phyloP scores from a whole-genome alignment of 2,113 vertebrate genomes.

The Leiothrix lutea region DNA sequence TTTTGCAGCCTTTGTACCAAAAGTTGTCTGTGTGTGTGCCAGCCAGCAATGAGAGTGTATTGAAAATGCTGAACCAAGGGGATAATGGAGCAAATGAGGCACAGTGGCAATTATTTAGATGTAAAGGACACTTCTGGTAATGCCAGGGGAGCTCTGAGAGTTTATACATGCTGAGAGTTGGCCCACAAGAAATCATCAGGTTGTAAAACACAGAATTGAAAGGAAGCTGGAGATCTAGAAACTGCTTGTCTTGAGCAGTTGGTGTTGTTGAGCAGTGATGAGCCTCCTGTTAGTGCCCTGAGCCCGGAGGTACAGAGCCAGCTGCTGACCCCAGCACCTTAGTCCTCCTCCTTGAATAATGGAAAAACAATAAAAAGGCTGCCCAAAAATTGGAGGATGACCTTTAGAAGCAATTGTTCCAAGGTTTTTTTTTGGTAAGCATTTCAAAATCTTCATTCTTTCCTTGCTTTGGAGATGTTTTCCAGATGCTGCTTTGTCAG shows the following conservation, averaged over 20 bases:
- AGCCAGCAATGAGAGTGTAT: neutral
- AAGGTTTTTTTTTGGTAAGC: fast-evolving
- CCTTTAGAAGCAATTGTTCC: neutral
- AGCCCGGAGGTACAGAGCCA: neutral
- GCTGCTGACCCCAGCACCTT: neutral
- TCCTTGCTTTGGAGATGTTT: neutral
- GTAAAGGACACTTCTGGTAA: neutral
- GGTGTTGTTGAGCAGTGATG: fast-evolving
- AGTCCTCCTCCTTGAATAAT: neutral
- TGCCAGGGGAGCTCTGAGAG: neutral
- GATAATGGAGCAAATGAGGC: neutral
- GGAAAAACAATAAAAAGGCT: neutral
- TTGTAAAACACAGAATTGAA: neutral
- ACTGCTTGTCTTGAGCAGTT: neutral
- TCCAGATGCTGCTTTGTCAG: neutral
- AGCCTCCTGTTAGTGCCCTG: neutral
- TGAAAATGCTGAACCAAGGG: neutral
- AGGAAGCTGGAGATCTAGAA: neutral
- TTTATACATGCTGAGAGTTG: neutral
- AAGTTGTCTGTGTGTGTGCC: neutral
- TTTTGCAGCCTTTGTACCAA: neutral
- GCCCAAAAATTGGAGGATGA: fast-evolving
- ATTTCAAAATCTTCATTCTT: neutral
- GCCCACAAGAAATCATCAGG: neutral
- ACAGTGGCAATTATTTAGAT: neutral